Evolutionary conservation across 2,113 vertebrate species (phyloP), one percentile per base, ranked within the genome.

Genomic region (Cathartes aura): DNA sequence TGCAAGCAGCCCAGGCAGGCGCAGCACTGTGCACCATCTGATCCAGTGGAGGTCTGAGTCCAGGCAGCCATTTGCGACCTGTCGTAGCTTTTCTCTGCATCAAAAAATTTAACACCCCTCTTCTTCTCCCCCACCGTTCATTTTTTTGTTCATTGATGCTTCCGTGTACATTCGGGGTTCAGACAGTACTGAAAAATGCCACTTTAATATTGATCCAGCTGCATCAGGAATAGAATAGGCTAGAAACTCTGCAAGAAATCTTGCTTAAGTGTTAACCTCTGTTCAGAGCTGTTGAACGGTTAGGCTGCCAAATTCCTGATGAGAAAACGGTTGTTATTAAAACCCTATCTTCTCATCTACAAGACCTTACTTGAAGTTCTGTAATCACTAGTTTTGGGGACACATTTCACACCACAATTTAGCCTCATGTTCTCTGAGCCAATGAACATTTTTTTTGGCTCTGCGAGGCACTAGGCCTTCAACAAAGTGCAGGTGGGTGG

Each of bases 241-340:
- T 91, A 96, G 74, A 93, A 93, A 90, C 48, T 79, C 76, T 93
- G 29, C n/a, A 86, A 84, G 91, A 96, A 93, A 89, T 73, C 93
- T 95, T 75, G 6, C 85, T 87, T 40, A 81, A 55, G 38, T 43
- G 59, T 62, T 36, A 72, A 62, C 66, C 82, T 78, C 80, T 74
- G 87, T 68, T 48, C 36, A 76, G 32, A 78, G 47, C 19, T 36
- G 26, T 27, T 53, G 70, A 59, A 89, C 5, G 3, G 52, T 55
- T 93, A 94, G 82, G 74, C 58, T 86, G 75, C 76, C 87, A 87
- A 95, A 63, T 32, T 86, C 34, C 55, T 58, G 36, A 82, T 0
- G 5, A 68, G 53, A 82, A 68, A 16, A 45, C 8, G 26, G 42
- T 22, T 79, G 53, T 42, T 93, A 78, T 26, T 78, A 87, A 90